phyloP scores from a whole-genome alignment of 2,797 vertebrate genomes.

The Sebastes flavidus region DNA sequence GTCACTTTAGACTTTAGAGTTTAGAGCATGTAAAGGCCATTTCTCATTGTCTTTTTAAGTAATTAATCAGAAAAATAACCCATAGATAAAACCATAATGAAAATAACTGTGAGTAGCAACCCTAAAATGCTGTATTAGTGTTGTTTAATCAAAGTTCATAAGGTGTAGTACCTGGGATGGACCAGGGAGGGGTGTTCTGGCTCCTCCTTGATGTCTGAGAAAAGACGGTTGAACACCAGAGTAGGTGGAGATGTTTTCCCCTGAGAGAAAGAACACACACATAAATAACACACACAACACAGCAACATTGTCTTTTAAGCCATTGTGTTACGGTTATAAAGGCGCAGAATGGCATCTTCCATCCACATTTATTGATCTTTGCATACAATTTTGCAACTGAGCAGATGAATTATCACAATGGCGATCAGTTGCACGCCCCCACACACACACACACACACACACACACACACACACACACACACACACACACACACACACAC shows the following conservation, averaged over 20 bases:
- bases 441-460: neutral
- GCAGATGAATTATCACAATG: slow-evolving; percentile 40
- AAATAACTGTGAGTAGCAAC: neutral
- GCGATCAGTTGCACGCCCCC: slow-evolving; percentile 24
- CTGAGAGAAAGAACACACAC: slow-evolving; percentile 49
- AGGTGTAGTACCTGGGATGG: slow-evolving; percentile 90
- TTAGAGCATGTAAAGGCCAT: neutral
- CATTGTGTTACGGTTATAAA: neutral
- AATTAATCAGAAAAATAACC: neutral
- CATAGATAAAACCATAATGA: neutral
- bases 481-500: neutral
- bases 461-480: neutral
- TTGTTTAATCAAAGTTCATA: neutral
- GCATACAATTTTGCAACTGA: slow-evolving; percentile 26
- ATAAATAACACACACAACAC: slow-evolving; percentile 11
- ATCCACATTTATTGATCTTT: slow-evolving; percentile 32
- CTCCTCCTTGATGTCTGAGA: slow-evolving; percentile 96
- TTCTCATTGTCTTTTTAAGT: neutral
- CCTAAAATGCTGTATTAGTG: neutral
- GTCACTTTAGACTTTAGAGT: neutral
- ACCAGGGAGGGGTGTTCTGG: slow-evolving; percentile 88
- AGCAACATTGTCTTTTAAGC: neutral
- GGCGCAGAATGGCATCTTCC: slow-evolving; percentile 1
- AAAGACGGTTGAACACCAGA: slow-evolving; percentile 88
- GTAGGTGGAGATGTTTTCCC: slow-evolving; percentile 78